Conservation (phyloP, 2,113 vertebrate species). For the Microcebus jonahi region DNA sequence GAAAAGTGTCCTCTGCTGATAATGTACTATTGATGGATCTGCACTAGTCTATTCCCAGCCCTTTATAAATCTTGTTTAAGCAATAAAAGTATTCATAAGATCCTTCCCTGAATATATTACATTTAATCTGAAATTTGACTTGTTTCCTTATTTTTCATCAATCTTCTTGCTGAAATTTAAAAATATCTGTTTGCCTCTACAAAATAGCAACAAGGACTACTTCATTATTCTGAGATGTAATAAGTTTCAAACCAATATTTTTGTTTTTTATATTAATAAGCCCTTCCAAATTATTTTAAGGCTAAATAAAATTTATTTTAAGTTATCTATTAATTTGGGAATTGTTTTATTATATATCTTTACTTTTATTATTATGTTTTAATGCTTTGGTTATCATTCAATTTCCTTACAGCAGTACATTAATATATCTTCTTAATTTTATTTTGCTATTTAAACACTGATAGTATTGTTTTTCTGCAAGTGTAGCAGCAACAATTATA, state of each 20-base stretch:
- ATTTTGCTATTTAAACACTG: not conserved
- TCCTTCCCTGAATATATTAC: slow-evolving; percentile 67
- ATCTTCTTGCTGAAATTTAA: slow-evolving; percentile 46
- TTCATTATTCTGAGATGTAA: slow-evolving; percentile 9
- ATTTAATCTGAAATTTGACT: slow-evolving; percentile 57
- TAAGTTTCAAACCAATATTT: slow-evolving; percentile 18
- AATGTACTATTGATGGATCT: slow-evolving; percentile 75
- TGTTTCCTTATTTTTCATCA: slow-evolving; percentile 56
- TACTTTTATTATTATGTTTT: not conserved
- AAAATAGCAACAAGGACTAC: slow-evolving; percentile 48
- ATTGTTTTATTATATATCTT: not conserved
- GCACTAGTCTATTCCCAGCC: slow-evolving; percentile 51
- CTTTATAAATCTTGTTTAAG: slow-evolving; percentile 75
- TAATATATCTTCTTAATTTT: not conserved
- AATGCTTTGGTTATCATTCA: not conserved
- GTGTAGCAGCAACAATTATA: not conserved
- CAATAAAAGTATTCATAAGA: slow-evolving; percentile 64
- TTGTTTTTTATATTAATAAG: not conserved
- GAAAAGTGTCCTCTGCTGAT: slow-evolving; percentile 62
- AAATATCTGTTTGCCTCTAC: slow-evolving; percentile 22
- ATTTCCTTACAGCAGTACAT: slow-evolving; percentile 27
- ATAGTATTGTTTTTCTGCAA: not conserved
- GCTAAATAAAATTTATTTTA: slow-evolving; percentile 36
- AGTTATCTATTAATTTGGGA: slow-evolving; percentile 38
- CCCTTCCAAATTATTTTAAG: slow-evolving; percentile 10